phyloP scores from a whole-genome alignment of 2,797 vertebrate genomes.

The Ctenochaetus hawaiiensis region DNA sequence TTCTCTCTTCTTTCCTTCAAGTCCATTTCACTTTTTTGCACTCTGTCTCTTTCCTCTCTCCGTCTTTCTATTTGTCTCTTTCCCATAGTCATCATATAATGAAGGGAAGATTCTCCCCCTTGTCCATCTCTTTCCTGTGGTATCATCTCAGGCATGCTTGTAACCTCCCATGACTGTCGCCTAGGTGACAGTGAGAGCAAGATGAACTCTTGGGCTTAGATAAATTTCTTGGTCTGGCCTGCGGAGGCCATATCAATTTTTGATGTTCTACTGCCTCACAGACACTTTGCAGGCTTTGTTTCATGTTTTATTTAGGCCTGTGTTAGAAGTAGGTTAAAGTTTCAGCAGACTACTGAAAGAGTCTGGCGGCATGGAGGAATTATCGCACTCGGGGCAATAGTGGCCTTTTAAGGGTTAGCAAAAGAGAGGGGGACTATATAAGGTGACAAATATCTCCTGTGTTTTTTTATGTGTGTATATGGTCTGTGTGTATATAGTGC shows the following conservation, averaged over 20 bases:
- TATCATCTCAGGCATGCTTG: conserved; percentile 67
- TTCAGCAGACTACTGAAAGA: conserved; percentile 74
- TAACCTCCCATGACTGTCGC: conserved; percentile 70
- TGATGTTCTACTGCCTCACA: conserved; percentile 78
- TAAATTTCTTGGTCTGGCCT: conserved; percentile 80
- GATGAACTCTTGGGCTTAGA: conserved; percentile 81
- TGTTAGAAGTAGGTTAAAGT: conserved; percentile 80
- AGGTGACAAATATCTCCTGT: conserved; percentile 22
- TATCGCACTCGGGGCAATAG: conserved; percentile 65
- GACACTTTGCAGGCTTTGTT: conserved; percentile 83
- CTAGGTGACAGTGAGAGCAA: conserved; percentile 73
- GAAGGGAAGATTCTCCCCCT: conserved; percentile 51
- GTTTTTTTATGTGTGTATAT: not conserved
- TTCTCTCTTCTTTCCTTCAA: conserved; percentile 31
- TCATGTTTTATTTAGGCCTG: conserved; percentile 87
- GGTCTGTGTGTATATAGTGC: conserved; percentile 1
- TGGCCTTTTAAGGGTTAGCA: conserved; percentile 65
- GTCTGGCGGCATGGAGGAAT: conserved; percentile 31
- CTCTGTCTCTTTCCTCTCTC: conserved; percentile 11
- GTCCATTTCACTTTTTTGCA: conserved; percentile 33
- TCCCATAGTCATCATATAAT: conserved; percentile 56
- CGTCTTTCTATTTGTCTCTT: conserved; percentile 43
- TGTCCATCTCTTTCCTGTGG: conserved; percentile 59
- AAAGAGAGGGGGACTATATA: conserved; percentile 5
- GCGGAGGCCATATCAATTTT: conserved; percentile 82